A percentile compares a stretch with the other conserved stretches of the same genome.
phyloP scores from a whole-genome alignment of 2,888 invertebrate species.

The Gari tellinella region DNA sequence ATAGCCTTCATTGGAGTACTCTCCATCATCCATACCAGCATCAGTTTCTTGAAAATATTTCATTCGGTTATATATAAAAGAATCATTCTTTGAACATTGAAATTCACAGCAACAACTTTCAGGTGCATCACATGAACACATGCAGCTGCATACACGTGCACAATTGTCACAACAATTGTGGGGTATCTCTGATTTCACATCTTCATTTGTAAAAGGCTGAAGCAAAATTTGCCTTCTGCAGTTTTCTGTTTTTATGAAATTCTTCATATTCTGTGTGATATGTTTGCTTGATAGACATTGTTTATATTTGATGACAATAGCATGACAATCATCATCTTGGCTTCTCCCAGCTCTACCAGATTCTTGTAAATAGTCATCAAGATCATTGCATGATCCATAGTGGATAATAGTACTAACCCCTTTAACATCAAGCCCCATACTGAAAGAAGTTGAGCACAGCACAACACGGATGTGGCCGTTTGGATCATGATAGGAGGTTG shows the following conservation, averaged over 20 bases:
- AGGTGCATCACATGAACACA: slow-evolving; percentile 25
- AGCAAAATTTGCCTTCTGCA: slow-evolving; percentile 5
- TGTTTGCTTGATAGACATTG: slow-evolving; percentile 24
- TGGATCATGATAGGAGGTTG: slow-evolving; percentile 16
- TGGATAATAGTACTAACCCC: slow-evolving; percentile 29
- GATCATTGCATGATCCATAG: slow-evolving; percentile 34
- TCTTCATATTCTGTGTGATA: slow-evolving; percentile 31
- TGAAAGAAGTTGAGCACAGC: slow-evolving; percentile 42
- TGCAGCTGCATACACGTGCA: slow-evolving; percentile 6
- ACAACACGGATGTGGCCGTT: slow-evolving; percentile 27
- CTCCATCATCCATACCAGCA: too few species aligned
- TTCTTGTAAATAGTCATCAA: slow-evolving; percentile 36
- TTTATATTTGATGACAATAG: slow-evolving; percentile 30
- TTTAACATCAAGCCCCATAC: slow-evolving; percentile 43
- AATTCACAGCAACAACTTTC: too few species aligned
- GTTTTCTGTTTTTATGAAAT: slow-evolving; percentile 4
- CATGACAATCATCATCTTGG: slow-evolving; percentile 8
- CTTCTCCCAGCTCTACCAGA: slow-evolving; percentile 35
- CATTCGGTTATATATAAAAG: too few species aligned
- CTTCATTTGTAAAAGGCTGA: background rate
- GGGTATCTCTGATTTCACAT: background rate
- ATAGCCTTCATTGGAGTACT: too few species aligned
- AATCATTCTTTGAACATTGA: too few species aligned
- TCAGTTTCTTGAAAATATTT: too few species aligned
- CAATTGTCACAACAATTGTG: slow-evolving; percentile 28